A percentile compares a stretch with the other conserved stretches of the same genome.
These are phyloP conservation scores for Pangasianodon hypophthalmus DNA, from an alignment of 2,113 vertebrate species.

Conservation along the genomic window DNA sequence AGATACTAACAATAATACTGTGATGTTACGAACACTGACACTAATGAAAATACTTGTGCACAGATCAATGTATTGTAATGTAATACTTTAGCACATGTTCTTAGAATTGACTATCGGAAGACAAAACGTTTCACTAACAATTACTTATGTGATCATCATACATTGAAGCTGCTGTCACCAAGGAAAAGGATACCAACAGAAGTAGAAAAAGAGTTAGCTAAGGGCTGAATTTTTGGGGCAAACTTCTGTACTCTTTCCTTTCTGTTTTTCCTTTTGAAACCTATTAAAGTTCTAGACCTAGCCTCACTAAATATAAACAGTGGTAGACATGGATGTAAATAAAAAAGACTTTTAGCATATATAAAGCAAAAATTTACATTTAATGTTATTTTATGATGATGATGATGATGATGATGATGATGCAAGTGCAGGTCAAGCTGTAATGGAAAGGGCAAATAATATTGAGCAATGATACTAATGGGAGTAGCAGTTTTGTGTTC, in stretches of 20 bases:
- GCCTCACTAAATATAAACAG: not conserved
- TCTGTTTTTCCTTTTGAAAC: too few species aligned
- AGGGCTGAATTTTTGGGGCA: too few species aligned
- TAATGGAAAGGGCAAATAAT: not conserved
- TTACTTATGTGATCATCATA: not conserved
- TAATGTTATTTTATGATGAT: not conserved
- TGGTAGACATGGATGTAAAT: not conserved
- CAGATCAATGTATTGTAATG: not conserved
- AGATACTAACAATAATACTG: not conserved
- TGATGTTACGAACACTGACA: not conserved
- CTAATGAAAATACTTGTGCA: not conserved
- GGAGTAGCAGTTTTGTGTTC: not conserved
- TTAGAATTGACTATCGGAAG: not conserved
- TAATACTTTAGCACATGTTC: not conserved
- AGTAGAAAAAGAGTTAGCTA: not conserved
- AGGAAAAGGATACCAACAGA: not conserved
- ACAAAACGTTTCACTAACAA: not conserved
- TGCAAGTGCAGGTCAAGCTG: not conserved
- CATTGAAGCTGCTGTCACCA: not conserved
- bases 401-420: not conserved
- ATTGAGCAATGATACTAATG: not conserved
- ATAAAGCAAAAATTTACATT: not conserved
- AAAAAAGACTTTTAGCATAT: not conserved
- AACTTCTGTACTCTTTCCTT: too few species aligned
- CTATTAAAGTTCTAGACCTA: not conserved